A percentile compares a stretch with the other conserved stretches of the same genome.
These are phyloP conservation scores for Daubentonia madagascariensis DNA, from an alignment of 2,113 vertebrate genomes.

Conservation along the genomic window DNA sequence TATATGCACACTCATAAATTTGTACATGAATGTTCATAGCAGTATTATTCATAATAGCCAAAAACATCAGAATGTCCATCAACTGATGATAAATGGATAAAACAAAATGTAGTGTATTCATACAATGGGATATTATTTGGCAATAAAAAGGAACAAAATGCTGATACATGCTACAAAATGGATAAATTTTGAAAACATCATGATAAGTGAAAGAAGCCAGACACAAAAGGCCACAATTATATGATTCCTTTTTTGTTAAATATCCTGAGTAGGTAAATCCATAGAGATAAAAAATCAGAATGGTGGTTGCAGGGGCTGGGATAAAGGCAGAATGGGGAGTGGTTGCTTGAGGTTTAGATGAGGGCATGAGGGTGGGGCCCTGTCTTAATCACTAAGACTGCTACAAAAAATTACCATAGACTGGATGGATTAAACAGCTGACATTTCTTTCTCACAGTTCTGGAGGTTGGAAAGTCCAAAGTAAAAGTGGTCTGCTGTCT, in stretches of 20 bases:
- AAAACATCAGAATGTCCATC: background rate
- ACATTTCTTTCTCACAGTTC: background rate
- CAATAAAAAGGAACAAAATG: background rate
- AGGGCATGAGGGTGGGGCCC: too few relatives aligned
- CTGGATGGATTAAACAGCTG: background rate
- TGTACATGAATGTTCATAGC: background rate
- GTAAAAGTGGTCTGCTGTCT: background rate
- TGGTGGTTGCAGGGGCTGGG: background rate
- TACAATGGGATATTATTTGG: background rate
- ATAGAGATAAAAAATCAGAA: background rate
- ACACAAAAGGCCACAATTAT: background rate
- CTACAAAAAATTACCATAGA: background rate
- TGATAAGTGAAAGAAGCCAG: background rate
- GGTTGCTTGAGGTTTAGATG: background rate
- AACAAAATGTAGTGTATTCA: background rate
- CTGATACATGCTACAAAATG: background rate
- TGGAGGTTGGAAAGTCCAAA: background rate
- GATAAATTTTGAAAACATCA: background rate
- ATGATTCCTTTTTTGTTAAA: background rate
- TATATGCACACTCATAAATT: background rate
- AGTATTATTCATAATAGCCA: background rate
- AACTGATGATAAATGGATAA: background rate
- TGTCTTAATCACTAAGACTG: background rate
- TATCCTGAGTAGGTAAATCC: background rate
- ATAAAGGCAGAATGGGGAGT: too few relatives aligned